These are phyloP conservation scores for Limosa lapponica DNA, from an alignment of 2,797 vertebrate species.

Conservation along the genomic window DNA sequence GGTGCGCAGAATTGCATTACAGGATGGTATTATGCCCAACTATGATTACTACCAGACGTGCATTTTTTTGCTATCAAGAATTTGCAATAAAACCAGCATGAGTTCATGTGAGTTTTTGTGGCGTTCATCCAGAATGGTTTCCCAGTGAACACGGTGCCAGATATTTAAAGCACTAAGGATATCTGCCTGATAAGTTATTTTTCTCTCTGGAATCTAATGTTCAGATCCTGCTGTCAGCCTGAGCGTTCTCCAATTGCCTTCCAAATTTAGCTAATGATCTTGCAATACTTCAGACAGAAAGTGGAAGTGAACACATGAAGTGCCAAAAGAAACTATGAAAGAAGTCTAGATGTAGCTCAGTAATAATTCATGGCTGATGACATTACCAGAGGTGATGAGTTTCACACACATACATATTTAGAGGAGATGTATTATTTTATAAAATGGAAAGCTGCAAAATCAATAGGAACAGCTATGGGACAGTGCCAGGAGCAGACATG, in stretches of 20 bases:
- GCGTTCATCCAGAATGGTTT: conserved; percentile 56
- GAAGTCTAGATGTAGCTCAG: conserved; percentile 7
- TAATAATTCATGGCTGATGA: conserved; percentile 51
- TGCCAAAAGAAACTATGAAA: conserved; percentile 58
- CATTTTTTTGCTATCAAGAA: conserved; percentile 56
- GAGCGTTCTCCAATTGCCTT: conserved; percentile 26
- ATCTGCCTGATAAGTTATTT: conserved; percentile 62
- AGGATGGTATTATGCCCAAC: conserved; percentile 58
- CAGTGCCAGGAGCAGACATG: background rate
- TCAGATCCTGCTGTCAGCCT: conserved; percentile 38
- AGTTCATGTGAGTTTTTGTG: conserved; percentile 62
- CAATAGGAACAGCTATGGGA: conserved; percentile 10
- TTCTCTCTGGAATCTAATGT: conserved; percentile 48
- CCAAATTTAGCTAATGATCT: conserved; percentile 26
- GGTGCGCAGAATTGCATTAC: conserved; percentile 50
- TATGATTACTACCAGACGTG: conserved; percentile 69
- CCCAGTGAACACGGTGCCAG: conserved; percentile 38
- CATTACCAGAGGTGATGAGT: conserved; percentile 56
- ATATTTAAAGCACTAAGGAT: conserved; percentile 51
- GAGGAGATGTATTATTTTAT: conserved; percentile 15
- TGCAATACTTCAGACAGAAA: conserved; percentile 30
- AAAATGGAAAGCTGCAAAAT: conserved; percentile 36
- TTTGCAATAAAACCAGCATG: conserved; percentile 64
- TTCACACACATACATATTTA: conserved; percentile 22
- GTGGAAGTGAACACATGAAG: conserved; percentile 23